phyloP scores from a whole-genome alignment of 2,113 vertebrate genomes.

The Thunnus thynnus region DNA sequence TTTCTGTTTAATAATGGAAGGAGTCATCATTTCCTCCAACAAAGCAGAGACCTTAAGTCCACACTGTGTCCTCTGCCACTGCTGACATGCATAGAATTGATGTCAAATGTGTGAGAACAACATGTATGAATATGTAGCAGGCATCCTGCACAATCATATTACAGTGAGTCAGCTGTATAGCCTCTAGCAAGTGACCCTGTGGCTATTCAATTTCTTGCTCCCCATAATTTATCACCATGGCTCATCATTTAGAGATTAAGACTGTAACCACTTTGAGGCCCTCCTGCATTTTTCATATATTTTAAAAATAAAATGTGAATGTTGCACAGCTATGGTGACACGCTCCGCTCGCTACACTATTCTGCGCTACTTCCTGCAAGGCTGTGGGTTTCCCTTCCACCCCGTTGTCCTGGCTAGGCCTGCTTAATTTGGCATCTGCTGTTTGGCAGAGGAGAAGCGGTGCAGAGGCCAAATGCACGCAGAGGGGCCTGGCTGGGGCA shows the following conservation, averaged over 20 bases:
- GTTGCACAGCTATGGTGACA: neutral
- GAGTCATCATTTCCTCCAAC: conserved; percentile 31
- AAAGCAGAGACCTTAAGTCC: neutral
- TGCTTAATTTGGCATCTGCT: conserved; percentile 69
- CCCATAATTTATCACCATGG: conserved; percentile 25
- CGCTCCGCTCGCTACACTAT: neutral
- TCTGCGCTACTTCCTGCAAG: conserved; percentile 53
- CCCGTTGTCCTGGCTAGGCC: conserved; percentile 58
- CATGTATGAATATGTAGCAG: conserved; percentile 3
- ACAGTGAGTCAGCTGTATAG: conserved; percentile 2
- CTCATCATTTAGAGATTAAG: conserved; percentile 29
- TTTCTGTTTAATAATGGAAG: conserved; percentile 15
- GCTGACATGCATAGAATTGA: conserved; percentile 6
- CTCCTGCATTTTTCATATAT: conserved; percentile 8
- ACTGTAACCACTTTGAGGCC: conserved; percentile 22
- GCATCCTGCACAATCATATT: conserved; percentile 27
- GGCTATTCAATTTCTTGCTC: conserved; percentile 12
- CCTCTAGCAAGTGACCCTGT: conserved; percentile 8
- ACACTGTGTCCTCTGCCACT: neutral
- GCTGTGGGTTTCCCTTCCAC: conserved; percentile 62
- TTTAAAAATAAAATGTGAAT: conserved; percentile 23
- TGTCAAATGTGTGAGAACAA: conserved; percentile 14
- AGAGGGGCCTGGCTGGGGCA: conserved; percentile 63
- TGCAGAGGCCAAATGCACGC: conserved; percentile 62
- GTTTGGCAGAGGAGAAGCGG: conserved; percentile 60